Conservation (phyloP, 2,113 vertebrate species). For the Halichoeres trimaculatus region DNA sequence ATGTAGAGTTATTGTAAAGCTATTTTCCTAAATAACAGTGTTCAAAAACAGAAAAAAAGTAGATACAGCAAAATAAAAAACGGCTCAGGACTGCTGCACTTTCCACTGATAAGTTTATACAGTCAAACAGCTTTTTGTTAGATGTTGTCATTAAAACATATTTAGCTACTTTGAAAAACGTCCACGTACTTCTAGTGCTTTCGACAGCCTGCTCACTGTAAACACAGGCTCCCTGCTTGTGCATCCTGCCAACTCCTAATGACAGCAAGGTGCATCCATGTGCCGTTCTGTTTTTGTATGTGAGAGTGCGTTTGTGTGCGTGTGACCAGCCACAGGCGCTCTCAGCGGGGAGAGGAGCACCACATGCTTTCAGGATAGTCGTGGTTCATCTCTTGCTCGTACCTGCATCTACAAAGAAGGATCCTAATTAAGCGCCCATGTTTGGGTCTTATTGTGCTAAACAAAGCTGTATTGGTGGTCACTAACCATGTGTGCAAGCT, state of each 20-base stretch:
- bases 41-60: background rate
- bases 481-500: slow-evolving; percentile 64
- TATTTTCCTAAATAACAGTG: background rate
- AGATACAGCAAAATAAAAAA: background rate
- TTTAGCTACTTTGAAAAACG: background rate
- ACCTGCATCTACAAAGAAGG: slow-evolving; percentile 65
- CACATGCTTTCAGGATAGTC: slow-evolving; percentile 32
- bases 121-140: no score
- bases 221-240: slow-evolving; percentile 11
- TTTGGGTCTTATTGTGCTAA: slow-evolving; percentile 54
- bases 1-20: background rate
- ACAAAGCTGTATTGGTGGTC: slow-evolving; percentile 50
- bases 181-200: slow-evolving; percentile 1
- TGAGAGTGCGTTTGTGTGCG: slow-evolving; percentile 50
- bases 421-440: slow-evolving; percentile 56
- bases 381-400: slow-evolving; percentile 47
- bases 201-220: slow-evolving; percentile 5
- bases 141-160: background rate
- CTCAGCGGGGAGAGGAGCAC: slow-evolving; percentile 39
- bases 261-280: slow-evolving; percentile 56
- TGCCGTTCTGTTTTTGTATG: slow-evolving; percentile 46
- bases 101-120: background rate
- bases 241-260: slow-evolving; percentile 50
- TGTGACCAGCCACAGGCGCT: slow-evolving; percentile 38
- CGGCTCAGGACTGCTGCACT: background rate